These are phyloP conservation scores for Scaptomyza parva DNA, from an alignment of 2,888 invertebrate species.

Conservation along the genomic window DNA sequence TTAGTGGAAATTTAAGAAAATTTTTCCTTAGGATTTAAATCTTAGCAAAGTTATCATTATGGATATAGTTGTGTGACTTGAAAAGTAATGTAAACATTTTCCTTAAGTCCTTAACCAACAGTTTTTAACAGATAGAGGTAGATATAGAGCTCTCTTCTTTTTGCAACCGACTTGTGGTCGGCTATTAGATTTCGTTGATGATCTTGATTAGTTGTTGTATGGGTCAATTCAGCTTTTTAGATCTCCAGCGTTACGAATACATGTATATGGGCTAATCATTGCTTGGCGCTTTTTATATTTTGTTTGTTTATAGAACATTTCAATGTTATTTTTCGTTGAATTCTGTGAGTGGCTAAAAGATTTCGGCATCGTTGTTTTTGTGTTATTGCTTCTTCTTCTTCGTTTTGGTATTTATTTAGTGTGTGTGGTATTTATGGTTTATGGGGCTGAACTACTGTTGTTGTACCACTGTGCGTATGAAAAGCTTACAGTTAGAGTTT, in stretches of 20 bases:
- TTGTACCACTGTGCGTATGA: constrained; percentile 47
- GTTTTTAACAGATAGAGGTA: neutral
- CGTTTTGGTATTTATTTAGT: constrained; percentile 45
- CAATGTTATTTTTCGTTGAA: constrained; percentile 65
- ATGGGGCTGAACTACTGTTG: constrained; percentile 32
- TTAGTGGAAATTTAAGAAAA: neutral
- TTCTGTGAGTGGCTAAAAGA: constrained; percentile 51
- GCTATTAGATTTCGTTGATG: constrained; percentile 15
- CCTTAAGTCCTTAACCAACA: neutral
- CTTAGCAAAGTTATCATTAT: too few species aligned
- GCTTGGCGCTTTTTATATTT: constrained; percentile 41
- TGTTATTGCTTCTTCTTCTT: constrained; percentile 27
- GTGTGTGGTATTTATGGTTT: constrained; percentile 66
- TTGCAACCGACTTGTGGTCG: constrained; percentile 9
- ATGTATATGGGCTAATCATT: constrained; percentile 65
- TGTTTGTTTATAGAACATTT: constrained; percentile 72
- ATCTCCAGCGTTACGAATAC: constrained; percentile 22
- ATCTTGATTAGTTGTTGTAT: constrained; percentile 37
- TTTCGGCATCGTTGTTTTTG: constrained; percentile 51
- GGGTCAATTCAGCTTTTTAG: constrained; percentile 24
- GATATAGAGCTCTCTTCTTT: constrained; percentile 13
- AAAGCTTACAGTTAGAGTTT: constrained; percentile 1
- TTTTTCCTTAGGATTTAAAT: too few species aligned
- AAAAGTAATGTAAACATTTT: too few species aligned
- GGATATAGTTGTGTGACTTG: too few species aligned